Base-by-base conservation (phyloP, 2,113 vertebrate genomes). In the Cheilinus undulatus region DNA sequence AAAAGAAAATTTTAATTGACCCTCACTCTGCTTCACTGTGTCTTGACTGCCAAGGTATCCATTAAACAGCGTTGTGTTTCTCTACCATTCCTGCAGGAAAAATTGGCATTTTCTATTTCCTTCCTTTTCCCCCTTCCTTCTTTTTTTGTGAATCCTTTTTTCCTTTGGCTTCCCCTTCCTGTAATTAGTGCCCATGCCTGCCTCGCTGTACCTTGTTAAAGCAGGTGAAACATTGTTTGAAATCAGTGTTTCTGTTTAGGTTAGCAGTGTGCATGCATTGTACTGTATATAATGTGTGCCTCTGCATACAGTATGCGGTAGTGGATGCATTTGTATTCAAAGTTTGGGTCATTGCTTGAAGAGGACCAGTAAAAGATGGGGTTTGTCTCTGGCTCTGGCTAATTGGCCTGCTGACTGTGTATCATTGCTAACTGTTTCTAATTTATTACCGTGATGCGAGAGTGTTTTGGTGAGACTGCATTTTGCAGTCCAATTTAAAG, bases 1-100 rank as follows among this genome's bases (percentile, higher is more conserved):
- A 68, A 89, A 89, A 83, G 72, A 75, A 82, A 27, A 46, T 78
- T 82, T 85, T 83, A 86, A 90, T 84, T 88, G 86, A 89, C 82
- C 80, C 83, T 80, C 74, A 82, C 45, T 77, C 73, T 51, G 60
- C 71, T 49, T 64, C 48, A 42, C 34, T 60, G 62, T 84, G 78
- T 79, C 83, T 83, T 78, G 59, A 70, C 70, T 84, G 78, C 79
- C 78, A 76, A 60, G 42, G 78, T 69, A 75, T 84, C 69, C 69
- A 83, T 87, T 88, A 73, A 81, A 76, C 84, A 86, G 83, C 70
- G 20, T 83, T 81, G 61, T 71, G 68, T 77, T 75, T 76, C 78
- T 49, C 48, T 34, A 26, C 48, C 58, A 42, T 51, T 88, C 76
- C 62, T 60, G 51, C 53, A 65, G 67, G 56, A 78, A 82, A 83